phyloP scores from a whole-genome alignment of 35 echinoderm and acorn worm species.

The Hemicentrotus pulcherrimus region DNA sequence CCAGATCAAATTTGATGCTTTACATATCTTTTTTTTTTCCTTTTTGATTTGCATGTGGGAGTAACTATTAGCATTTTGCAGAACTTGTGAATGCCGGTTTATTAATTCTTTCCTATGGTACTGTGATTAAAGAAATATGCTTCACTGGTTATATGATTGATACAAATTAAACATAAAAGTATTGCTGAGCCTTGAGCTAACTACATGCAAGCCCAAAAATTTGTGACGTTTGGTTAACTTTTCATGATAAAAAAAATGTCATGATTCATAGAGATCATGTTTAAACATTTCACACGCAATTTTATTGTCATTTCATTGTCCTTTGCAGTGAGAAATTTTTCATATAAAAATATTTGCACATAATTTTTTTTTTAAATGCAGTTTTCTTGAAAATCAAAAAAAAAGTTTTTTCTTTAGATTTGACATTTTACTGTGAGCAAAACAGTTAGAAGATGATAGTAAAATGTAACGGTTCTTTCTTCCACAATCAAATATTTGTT shows the following conservation, averaged over 20 bases:
- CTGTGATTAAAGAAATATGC: not conserved
- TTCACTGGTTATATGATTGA: not conserved
- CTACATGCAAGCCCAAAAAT: not conserved
- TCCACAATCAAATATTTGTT: not conserved
- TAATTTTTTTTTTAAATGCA: not conserved
- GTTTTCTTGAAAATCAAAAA: not conserved
- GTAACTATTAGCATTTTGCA: not conserved
- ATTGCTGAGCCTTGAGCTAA: not conserved
- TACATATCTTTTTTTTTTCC: not conserved
- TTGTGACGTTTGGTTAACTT: not conserved
- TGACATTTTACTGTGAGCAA: not conserved
- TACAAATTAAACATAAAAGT: not conserved
- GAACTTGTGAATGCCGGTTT: not conserved
- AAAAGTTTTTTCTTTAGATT: not conserved
- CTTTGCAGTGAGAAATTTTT: not conserved
- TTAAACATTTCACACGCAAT: no score
- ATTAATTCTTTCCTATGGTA: not conserved
- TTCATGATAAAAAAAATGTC: not conserved
- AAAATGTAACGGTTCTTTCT: not conserved
- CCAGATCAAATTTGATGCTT: not conserved
- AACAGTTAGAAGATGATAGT: not conserved
- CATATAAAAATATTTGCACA: not conserved
- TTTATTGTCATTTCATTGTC: no score
- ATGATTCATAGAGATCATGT: not conserved
- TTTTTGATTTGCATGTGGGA: not conserved